phyloP scores from a whole-genome alignment of 2,888 invertebrate genomes.

The Tigriopus californicus region DNA sequence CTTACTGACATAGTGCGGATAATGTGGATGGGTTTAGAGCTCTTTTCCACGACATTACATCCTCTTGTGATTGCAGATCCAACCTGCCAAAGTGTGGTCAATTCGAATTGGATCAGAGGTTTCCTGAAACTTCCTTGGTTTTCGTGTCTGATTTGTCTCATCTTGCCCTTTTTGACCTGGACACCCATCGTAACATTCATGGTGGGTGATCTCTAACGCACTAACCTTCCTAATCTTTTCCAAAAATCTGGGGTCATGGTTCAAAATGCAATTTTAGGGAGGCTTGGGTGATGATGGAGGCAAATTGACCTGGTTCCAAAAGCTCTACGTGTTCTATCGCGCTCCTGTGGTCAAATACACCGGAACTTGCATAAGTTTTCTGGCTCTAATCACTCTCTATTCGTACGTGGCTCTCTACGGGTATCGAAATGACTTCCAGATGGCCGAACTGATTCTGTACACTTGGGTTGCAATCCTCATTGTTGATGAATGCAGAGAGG shows the following conservation, averaged over 20 bases:
- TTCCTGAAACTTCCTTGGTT: constrained; percentile 17
- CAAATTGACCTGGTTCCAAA: constrained; percentile 21
- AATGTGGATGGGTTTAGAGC: too few species aligned
- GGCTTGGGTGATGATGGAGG: constrained; percentile 20
- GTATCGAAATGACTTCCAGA: constrained; percentile 21
- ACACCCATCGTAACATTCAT: constrained; percentile 16
- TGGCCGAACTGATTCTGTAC: constrained; percentile 25
- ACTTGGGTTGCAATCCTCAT: constrained; percentile 26
- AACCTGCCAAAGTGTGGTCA: constrained; percentile 25
- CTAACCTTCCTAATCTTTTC: too few species aligned
- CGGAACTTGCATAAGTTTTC: constrained; percentile 22
- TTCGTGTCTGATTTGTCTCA: constrained; percentile 19
- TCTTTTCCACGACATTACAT: background rate
- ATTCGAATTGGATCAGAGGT: constrained; percentile 24
- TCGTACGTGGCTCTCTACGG: constrained; percentile 29
- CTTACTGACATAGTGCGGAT: constrained; percentile 18
- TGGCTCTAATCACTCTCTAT: constrained; percentile 26
- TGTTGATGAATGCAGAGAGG: constrained; percentile 25
- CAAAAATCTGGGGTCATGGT: too few species aligned
- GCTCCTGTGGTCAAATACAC: constrained; percentile 27
- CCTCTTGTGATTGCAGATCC: constrained; percentile 17
- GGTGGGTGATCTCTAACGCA: too few species aligned
- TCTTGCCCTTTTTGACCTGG: constrained; percentile 20
- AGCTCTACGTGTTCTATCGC: constrained; percentile 25
- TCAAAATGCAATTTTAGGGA: background rate